A percentile compares a stretch with the other conserved stretches of the same genome.
These are phyloP conservation scores for Leptinotarsa rubiginosa DNA, from an alignment of 2,888 invertebrate genomes.

Conservation along the genomic window DNA sequence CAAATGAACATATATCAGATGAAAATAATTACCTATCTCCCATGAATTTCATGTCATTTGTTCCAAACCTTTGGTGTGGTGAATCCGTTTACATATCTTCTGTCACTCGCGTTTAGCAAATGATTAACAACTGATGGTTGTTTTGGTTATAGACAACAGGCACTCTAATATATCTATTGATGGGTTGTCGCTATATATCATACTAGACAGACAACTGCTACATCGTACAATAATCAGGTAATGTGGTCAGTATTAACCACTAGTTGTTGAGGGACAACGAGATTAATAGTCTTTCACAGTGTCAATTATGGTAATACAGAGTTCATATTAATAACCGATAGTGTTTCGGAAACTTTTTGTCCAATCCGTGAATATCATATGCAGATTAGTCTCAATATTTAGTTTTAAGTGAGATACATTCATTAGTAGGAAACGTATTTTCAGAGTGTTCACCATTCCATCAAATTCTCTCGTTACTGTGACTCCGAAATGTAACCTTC, in stretches of 20 bases:
- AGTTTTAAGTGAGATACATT: no score
- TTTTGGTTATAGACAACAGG: not conserved
- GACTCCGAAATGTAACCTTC: no score
- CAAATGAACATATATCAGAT: no score
- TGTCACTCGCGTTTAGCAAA: not conserved
- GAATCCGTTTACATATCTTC: not conserved
- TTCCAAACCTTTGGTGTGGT: not conserved
- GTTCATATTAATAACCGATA: not conserved
- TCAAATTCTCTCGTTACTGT: no score
- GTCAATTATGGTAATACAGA: not conserved
- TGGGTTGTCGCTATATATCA: not conserved
- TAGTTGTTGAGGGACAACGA: not conserved
- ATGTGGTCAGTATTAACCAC: not conserved
- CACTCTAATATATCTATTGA: not conserved
- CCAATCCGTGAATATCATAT: not conserved
- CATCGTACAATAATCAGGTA: not conserved
- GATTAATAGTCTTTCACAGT: not conserved
- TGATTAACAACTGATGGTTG: not conserved
- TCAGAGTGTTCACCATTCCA: no score
- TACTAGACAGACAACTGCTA: not conserved
- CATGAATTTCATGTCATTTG: not conserved
- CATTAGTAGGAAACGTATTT: no score
- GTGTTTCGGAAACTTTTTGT: not conserved
- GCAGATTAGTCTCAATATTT: no score
- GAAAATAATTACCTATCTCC: no score